phyloP scores from a whole-genome alignment of 1,140 invertebrate species.

The Tetragnatha versicolor region DNA sequence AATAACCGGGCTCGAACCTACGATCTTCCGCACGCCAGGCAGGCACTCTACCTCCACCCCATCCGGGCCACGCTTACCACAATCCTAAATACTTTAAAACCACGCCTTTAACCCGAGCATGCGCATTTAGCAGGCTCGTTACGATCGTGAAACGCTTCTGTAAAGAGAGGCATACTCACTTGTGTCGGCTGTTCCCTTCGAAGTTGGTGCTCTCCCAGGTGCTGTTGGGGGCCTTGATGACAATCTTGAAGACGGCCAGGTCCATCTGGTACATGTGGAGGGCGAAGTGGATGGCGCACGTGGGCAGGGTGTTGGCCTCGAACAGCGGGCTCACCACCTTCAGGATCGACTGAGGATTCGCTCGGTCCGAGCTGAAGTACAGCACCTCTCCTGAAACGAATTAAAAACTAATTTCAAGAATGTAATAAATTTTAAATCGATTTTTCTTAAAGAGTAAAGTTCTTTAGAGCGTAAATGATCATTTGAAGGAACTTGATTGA shows the following conservation, averaged over 20 bases:
- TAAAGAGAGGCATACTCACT: conserved; percentile 4
- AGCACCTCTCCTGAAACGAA: conserved; percentile 21
- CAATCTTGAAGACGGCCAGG: conserved; percentile 21
- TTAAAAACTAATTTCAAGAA: background rate
- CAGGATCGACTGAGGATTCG: background rate
- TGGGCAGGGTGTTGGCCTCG: conserved; percentile 5
- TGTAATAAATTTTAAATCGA: background rate
- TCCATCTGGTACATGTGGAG: conserved; percentile 51
- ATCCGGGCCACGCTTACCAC: too few relatives aligned
- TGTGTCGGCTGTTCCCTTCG: conserved; percentile 36
- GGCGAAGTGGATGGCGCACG: conserved; percentile 12
- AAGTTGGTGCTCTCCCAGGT: conserved; percentile 41
- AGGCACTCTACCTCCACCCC: too few relatives aligned
- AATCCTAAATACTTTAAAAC: too few relatives aligned
- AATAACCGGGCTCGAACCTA: too few relatives aligned
- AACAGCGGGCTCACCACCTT: conserved; percentile 27
- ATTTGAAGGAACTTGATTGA: too few relatives aligned
- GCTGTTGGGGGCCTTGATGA: conserved; percentile 26
- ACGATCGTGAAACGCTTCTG: too few relatives aligned
- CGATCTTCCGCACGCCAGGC: too few relatives aligned
- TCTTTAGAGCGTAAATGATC: too few relatives aligned
- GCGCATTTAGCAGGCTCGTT: too few relatives aligned
- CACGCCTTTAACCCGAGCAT: too few relatives aligned
- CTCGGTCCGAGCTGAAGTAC: conserved; percentile 11
- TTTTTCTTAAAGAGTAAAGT: too few relatives aligned